Percentiles rank a stretch among this genome's conserved stretches.
phyloP scores from a whole-genome alignment of 2,888 invertebrate species.

The Anodontia alba region DNA sequence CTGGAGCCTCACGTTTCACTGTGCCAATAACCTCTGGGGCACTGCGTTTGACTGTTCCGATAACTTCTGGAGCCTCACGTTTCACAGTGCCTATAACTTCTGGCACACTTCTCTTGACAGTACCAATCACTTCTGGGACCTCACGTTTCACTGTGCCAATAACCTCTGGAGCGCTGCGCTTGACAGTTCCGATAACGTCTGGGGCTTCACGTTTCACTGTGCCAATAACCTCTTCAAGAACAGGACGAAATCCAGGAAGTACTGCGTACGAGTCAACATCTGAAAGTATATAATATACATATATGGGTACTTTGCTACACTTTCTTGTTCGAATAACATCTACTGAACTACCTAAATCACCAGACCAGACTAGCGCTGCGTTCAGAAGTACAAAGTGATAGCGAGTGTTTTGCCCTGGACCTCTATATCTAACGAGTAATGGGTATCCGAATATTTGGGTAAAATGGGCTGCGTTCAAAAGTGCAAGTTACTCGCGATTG shows the following conservation, averaged over 20 bases:
- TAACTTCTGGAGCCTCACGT: background rate
- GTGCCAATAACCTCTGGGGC: background rate
- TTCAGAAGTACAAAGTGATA: no score
- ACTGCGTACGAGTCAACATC: background rate
- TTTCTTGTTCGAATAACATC: no score
- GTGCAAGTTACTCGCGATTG: no score
- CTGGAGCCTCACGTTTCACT: background rate
- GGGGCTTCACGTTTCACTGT: background rate
- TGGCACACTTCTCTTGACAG: background rate
- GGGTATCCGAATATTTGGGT: no score
- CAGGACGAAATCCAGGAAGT: slow-evolving; percentile 1
- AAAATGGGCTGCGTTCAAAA: no score
- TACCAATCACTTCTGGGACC: background rate
- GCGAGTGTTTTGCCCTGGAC: no score
- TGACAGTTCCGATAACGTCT: background rate
- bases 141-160: background rate
- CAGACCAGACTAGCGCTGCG: no score
- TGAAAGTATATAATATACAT: background rate
- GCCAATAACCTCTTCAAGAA: background rate
- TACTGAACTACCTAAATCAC: no score
- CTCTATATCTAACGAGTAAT: no score
- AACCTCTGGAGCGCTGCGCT: background rate
- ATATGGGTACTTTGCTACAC: no score
- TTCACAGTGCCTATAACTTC: background rate
- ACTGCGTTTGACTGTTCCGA: background rate